phyloP scores from a whole-genome alignment of 2,888 invertebrate species.

The Cremastobaeus sp. region DNA sequence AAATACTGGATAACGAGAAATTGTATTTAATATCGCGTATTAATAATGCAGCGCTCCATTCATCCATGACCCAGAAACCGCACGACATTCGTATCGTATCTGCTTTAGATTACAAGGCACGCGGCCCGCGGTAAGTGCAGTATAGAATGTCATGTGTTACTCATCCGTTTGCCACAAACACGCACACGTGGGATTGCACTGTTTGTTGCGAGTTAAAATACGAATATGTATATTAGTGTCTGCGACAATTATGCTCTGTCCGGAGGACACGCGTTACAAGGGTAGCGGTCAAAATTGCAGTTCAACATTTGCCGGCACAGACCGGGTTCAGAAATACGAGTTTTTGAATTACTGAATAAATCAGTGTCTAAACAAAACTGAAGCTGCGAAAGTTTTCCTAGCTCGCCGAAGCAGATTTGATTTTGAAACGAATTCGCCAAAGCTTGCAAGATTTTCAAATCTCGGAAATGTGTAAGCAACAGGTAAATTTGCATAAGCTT shows the following conservation, averaged over 20 bases:
- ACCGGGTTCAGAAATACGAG: too few relatives aligned
- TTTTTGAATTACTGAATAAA: too few relatives aligned
- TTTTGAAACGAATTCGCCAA: too few relatives aligned
- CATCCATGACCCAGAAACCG: constrained; percentile 55
- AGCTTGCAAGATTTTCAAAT: too few relatives aligned
- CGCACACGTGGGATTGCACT: constrained; percentile 59
- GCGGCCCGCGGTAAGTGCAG: constrained; percentile 72
- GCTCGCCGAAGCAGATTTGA: too few relatives aligned
- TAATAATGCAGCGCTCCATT: constrained; percentile 47
- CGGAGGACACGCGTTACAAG: background rate
- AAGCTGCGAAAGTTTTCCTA: too few relatives aligned
- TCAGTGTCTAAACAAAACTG: too few relatives aligned
- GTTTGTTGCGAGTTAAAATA: constrained; percentile 25
- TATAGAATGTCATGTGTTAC: constrained; percentile 69
- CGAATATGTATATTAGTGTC: constrained; percentile 16
- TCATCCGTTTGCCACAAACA: constrained; percentile 58
- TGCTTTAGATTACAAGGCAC: constrained; percentile 69
- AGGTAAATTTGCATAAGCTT: too few relatives aligned
- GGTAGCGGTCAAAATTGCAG: background rate
- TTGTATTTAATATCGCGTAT: constrained; percentile 15
- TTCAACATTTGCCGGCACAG: background rate
- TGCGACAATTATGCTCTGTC: background rate
- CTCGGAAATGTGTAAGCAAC: too few relatives aligned
- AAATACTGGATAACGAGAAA: constrained; percentile 16
- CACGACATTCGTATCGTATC: constrained; percentile 53